A percentile compares a stretch with the other conserved stretches of the same genome.
phyloP scores from a whole-genome alignment of 30 jellyfish, hydroid and myxozoan genomes.

The Turritopsis rubra region DNA sequence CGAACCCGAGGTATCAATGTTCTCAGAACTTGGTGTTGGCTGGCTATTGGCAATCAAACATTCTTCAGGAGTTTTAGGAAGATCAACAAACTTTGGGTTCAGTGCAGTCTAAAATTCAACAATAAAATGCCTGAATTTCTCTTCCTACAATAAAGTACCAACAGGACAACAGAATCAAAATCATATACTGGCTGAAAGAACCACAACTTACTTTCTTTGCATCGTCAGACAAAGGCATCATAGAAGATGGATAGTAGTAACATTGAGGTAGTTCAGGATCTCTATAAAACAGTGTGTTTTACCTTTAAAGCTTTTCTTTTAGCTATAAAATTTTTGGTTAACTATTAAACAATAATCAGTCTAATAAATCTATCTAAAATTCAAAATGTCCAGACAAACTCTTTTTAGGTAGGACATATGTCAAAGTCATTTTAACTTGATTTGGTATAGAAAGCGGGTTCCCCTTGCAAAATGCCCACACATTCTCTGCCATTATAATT shows the following conservation, averaged over 20 bases:
- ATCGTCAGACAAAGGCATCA: background rate
- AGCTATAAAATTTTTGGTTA: too few species aligned
- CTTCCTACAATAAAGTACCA: background rate
- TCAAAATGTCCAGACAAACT: too few species aligned
- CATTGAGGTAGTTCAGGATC: background rate
- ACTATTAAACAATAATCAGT: too few species aligned
- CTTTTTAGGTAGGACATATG: too few species aligned
- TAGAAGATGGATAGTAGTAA: background rate
- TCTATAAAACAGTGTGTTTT: too few species aligned
- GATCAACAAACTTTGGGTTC: background rate
- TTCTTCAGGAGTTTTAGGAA: background rate
- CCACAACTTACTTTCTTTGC: background rate
- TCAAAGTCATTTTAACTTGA: too few species aligned
- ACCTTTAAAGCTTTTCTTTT: too few species aligned
- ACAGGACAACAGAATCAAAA: background rate
- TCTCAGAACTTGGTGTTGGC: background rate
- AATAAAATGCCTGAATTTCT: too few species aligned
- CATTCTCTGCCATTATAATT: too few species aligned
- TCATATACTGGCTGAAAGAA: background rate
- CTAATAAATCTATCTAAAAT: too few species aligned
- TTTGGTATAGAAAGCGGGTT: too few species aligned
- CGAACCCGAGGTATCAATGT: background rate
- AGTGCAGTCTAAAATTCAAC: background rate
- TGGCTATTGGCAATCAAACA: background rate
- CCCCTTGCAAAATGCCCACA: too few species aligned